A percentile compares a stretch with the other conserved stretches of the same genome.
Evolutionary conservation across 2,113 vertebrate species (phyloP).

Genomic region (Oenanthe oenanthe): DNA sequence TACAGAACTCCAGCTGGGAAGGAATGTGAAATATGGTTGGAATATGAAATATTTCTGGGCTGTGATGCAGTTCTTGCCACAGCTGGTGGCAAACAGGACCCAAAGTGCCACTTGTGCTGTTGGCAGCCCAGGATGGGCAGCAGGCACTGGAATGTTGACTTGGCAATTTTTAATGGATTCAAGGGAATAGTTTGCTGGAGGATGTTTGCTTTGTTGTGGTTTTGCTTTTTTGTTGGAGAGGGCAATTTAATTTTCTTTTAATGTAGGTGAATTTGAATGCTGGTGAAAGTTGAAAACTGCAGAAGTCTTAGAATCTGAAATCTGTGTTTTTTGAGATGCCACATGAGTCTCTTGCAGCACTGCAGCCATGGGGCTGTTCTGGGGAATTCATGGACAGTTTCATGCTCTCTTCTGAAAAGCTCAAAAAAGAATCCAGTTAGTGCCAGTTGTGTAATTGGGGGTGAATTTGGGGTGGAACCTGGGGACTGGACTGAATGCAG

Average conservation of each 20-base stretch:
- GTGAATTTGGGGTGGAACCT: background rate
- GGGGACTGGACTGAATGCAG: background rate
- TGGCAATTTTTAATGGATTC: constrained; percentile 49
- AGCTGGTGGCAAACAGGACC: background rate
- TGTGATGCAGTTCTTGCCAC: background rate
- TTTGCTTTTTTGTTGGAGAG: constrained; percentile 46
- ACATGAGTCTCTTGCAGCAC: background rate
- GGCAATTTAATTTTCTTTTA: constrained; percentile 61
- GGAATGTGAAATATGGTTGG: background rate
- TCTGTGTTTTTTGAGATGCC: background rate
- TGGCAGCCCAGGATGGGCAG: constrained; percentile 15
- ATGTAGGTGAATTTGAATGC: constrained; percentile 61
- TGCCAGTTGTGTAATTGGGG: background rate
- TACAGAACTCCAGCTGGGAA: background rate
- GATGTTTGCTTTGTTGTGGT: constrained; percentile 65
- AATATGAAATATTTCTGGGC: background rate
- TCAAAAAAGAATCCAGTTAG: background rate
- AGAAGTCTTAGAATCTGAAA: background rate
- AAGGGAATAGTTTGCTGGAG: constrained; percentile 40
- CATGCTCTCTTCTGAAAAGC: background rate
- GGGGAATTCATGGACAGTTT: background rate
- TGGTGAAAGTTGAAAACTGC: constrained; percentile 61
- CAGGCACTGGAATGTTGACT: constrained; percentile 38
- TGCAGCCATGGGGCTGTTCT: background rate
- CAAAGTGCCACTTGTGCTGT: background rate